Evolutionary conservation across 2,888 invertebrate species (phyloP), one percentile per base, ranked within the genome.

Genomic region (Cosmia pyralina): DNA sequence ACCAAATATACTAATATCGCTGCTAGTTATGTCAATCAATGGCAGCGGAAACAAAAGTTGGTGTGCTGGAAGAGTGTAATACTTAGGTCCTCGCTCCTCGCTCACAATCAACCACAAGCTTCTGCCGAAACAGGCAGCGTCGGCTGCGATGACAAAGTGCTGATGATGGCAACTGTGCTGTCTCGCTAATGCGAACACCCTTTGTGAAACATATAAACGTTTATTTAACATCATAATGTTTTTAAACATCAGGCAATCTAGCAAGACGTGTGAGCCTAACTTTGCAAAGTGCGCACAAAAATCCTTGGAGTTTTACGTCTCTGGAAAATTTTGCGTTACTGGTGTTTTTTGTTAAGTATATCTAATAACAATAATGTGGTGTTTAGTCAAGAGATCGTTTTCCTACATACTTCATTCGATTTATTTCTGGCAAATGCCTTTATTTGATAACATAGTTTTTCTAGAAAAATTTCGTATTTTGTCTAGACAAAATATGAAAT

Each of bases 111-210:
- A 63, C 28, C 44, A n/a, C 11, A 58, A 4, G 17, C n/a, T 41
- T 46, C 28, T 60, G 48, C 46, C 64, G 41, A 73, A 82, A 74
- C 55, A 65, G 65, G 34, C 55, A 69, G 57, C 73, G 72, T 73
- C 63, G 71, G 81, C 75, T 84, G 69, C 72, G 76, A 79, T 85
- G 87, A 86, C 73, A 81, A 79, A 81, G 82, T 83, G 75, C 81
- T 80, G 67, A 17, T 28, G 28, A 28, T 28, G 28, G 0, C 22
- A 64, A 76, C 63, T 76, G 74, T 71, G 73, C 75, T 77, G 71
- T 75, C 69, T 41, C 75, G 60, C 70, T 87, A 82, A 85, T 81
- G 79, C 74, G 53, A 52, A 48, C 57, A 57, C 69, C 71, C 59
- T 77, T 74, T 69, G 68, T 50, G 63, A 55, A 75, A 72, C 55